phyloP scores from a whole-genome alignment of 2,888 invertebrate genomes.

The Criorhina ranunculi region DNA sequence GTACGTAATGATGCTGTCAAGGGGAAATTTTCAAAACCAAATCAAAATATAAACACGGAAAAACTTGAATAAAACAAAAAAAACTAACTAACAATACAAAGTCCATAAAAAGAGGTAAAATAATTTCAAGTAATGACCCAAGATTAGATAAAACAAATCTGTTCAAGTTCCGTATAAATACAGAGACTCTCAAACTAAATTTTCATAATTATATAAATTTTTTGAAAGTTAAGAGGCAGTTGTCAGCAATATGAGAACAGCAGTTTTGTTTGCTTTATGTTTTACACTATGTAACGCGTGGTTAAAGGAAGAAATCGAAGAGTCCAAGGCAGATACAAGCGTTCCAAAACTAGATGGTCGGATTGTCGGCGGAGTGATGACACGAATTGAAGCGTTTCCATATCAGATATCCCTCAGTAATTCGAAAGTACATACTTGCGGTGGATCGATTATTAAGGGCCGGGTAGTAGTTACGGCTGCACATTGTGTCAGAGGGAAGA shows the following conservation, averaged over 20 bases:
- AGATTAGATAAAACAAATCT: constrained; percentile 25
- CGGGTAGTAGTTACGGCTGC: constrained; percentile 48
- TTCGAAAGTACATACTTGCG: constrained; percentile 18
- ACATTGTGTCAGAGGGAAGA: constrained; percentile 33
- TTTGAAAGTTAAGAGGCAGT: neutral
- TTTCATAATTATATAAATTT: constrained; percentile 1
- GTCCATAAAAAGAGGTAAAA: neutral
- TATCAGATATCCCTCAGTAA: constrained; percentile 46
- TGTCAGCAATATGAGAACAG: constrained; percentile 15
- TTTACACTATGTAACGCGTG: neutral
- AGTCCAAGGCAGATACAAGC: neutral
- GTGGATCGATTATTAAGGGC: constrained; percentile 34
- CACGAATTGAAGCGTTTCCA: constrained; percentile 48
- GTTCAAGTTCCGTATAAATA: constrained; percentile 24
- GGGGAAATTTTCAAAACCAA: constrained; percentile 13
- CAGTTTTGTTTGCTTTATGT: constrained; percentile 12
- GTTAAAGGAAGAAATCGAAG: neutral
- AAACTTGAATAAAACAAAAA: neutral
- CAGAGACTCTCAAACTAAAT: neutral
- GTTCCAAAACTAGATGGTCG: constrained; percentile 43
- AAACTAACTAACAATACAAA: constrained; percentile 20
- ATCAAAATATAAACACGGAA: constrained; percentile 40
- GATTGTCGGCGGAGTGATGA: constrained; percentile 35
- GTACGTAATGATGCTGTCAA: neutral
- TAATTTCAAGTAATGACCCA: constrained; percentile 8